phyloP scores from a whole-genome alignment of 2,888 invertebrate genomes.

The Leptopterna dolabrata region DNA sequence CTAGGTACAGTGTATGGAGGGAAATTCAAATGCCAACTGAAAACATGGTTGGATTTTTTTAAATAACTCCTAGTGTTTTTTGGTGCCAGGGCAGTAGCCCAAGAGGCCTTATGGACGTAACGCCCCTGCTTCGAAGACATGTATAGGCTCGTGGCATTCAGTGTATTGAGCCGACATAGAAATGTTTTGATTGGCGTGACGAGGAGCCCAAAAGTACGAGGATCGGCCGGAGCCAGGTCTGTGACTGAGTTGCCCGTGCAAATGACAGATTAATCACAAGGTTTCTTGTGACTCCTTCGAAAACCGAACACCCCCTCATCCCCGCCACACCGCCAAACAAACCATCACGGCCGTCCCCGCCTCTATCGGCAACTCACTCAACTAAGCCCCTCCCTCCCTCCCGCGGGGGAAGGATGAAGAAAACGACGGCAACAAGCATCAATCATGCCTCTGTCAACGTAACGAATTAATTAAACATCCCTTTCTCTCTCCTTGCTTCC shows the following conservation, averaged over 20 bases:
- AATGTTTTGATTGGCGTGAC: slow-evolving; percentile 10
- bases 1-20: too few species aligned
- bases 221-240: neutral
- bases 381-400: neutral
- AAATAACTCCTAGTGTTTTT: too few species aligned
- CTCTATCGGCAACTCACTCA: slow-evolving; percentile 45
- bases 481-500: slow-evolving; percentile 50
- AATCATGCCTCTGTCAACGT: slow-evolving; percentile 60
- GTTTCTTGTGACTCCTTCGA: slow-evolving; percentile 53
- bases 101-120: too few species aligned
- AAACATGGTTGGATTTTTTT: too few species aligned
- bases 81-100: too few species aligned
- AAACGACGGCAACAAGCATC: slow-evolving; percentile 60
- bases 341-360: slow-evolving; percentile 15
- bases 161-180: neutral
- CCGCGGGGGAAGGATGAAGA: slow-evolving; percentile 42
- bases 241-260: slow-evolving; percentile 53
- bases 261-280: slow-evolving; percentile 60
- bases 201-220: neutral
- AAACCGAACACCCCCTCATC: neutral
- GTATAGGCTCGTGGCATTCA: too few species aligned
- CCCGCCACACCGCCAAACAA: neutral
- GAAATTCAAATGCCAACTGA: too few species aligned
- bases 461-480: slow-evolving; percentile 61
- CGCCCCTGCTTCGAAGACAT: too few species aligned